Evolutionary conservation across 1,140 invertebrate species (phyloP), one percentile per base, ranked within the genome.

Genomic region (Planococcus citri): DNA sequence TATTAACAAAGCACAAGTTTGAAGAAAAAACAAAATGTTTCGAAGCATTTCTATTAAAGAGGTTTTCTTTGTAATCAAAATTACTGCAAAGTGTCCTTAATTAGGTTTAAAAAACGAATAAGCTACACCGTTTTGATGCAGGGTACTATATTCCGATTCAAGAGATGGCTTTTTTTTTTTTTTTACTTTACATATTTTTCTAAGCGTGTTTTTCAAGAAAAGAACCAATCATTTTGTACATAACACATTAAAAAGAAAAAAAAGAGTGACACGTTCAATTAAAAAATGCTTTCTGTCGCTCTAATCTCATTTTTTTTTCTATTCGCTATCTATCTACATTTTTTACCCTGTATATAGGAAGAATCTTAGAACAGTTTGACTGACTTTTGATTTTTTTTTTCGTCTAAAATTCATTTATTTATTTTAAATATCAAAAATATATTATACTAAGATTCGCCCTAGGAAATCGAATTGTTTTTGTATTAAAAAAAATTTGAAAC

Each of bases 381-480:
- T 51, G 41, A 51, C 17, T 51, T 51, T 51, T 51, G 17, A 64
- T 6, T 25, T 64, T 64, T 64, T 64, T 64, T 64, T 22, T 64
- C 4, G n/a, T n/a, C n/a, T n/a, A n/a, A n/a, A n/a, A 22, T 60
- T 25, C 25, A 14, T 6, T 22, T 9, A 17, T 6, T 24, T 64
- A 24, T 24, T 64, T n/a, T 4, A 64, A 24, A 64, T 64, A 24
- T 25, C 21, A 25, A 64, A 10, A 25, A 25, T 1, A 25, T 64
- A n/a, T n/a, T n/a, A 10, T 9, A 64, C 21, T 25, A 64, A 24
- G 22, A 27, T 64, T 64, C 67, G 24, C 27, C 22, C 41, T 57
- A 58, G 68, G 41, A 70, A 60, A 33, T 60, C 14, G 27, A 69
- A 24, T 41, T 41, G 9, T 8, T 69, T 38, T 41, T 69, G 29